These are phyloP conservation scores for Protophormia terraenovae DNA, from an alignment of 2,888 invertebrate genomes.

Conservation along the genomic window DNA sequence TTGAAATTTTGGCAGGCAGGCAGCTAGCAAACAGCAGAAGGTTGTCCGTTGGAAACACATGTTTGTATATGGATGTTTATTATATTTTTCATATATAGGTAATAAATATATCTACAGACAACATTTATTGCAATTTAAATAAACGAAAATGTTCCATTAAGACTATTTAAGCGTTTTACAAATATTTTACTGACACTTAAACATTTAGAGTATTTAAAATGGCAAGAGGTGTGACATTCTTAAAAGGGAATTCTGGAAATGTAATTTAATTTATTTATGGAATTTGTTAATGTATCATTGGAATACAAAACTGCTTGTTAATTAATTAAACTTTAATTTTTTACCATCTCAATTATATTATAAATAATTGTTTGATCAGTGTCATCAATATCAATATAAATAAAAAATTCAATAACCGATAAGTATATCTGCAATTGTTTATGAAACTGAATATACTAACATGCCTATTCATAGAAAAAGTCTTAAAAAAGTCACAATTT, in stretches of 20 bases:
- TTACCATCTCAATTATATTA: neutral
- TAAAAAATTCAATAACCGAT: too few species aligned
- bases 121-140: too few species aligned
- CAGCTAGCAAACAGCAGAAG: neutral
- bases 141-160: neutral
- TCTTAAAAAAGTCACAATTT: too few species aligned
- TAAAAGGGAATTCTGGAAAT: neutral
- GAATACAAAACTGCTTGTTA: too few species aligned
- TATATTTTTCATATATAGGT: neutral
- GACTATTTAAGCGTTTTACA: neutral
- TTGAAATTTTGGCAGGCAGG: neutral
- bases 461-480: too few species aligned
- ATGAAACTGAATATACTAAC: too few species aligned
- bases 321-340: neutral
- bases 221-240: too few species aligned
- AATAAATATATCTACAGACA: too few species aligned
- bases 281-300: neutral
- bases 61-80: neutral
- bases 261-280: neutral
- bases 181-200: too few species aligned
- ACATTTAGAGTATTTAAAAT: too few species aligned
- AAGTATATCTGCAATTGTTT: too few species aligned
- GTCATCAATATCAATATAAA: neutral
- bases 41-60: neutral
- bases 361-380: too few species aligned